Evolutionary conservation across 2,113 vertebrate genomes (phyloP), one percentile per base, ranked within the genome.

Genomic region (Callipepla squamata): DNA sequence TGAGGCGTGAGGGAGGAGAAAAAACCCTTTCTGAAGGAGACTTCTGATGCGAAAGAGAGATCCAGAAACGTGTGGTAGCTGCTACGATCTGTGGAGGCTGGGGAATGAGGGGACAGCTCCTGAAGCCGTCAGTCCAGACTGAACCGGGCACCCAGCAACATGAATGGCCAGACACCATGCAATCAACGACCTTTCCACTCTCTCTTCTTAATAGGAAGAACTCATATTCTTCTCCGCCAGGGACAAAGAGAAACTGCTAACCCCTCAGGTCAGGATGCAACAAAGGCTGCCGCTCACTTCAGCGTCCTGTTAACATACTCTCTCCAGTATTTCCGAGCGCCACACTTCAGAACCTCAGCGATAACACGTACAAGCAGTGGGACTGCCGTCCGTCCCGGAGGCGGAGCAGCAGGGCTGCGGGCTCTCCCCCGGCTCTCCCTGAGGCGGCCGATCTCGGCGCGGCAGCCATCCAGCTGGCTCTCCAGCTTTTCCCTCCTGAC

Each of bases 401-500:
- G 44, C 28, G 47, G 21, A 5, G 62, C 34, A 40, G 36, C 45
- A 34, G 78, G 14, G 1, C 2, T 1, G 25, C 3, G 5, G 23
- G 87, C 28, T 61, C 96, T 94, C 40, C 90, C 92, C 80, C 95
- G 87, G 38, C 74, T 69, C 55, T 96, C 62, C 44, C 62, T 96
- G 22, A 98, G 97, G 8, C 45, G 97, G 40, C 80, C 78, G 34
- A 98, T 97, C 80, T 98, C 95, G 18, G 96, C 97, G 23, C 96
- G 95, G 83, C 10, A 97, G 4, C 96, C 96, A 69, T 98, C 98
- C 96, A 98, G 89, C 67, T 98, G 96, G 61, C 95, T 93, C 89
- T 98, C 98, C 95, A 98, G 95, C 84, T 97, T 97, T 95, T 98
- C 98, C 90, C 98, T 83, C 13, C 97, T 97, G 30, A 98, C 44